phyloP scores from a whole-genome alignment of 2,113 vertebrate genomes.

The Charina bottae region DNA sequence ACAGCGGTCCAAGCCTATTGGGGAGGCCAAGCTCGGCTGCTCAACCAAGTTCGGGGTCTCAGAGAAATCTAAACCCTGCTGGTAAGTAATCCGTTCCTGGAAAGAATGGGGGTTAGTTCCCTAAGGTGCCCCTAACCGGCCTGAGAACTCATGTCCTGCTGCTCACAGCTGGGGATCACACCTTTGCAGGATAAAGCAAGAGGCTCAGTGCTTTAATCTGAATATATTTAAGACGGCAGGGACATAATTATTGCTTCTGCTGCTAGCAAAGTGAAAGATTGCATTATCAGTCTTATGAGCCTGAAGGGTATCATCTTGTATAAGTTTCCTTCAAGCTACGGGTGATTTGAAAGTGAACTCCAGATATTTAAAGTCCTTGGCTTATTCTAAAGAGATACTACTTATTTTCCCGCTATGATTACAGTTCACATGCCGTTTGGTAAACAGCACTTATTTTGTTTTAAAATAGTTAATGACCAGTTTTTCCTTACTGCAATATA shows the following conservation, averaged over 20 bases:
- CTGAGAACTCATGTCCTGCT: not conserved
- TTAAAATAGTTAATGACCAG: not conserved
- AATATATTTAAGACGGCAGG: not conserved
- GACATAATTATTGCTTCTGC: not conserved
- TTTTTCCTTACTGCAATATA: not conserved
- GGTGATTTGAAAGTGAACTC: not conserved
- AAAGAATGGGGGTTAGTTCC: not conserved
- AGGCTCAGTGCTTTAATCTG: not conserved
- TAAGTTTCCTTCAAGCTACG: not conserved
- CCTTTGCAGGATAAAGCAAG: not conserved
- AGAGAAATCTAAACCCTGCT: not conserved
- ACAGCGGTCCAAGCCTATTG: not conserved
- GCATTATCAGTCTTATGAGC: not conserved
- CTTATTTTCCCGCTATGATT: not conserved
- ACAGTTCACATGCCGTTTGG: not conserved
- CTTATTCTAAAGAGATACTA: not conserved
- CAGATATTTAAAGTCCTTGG: not conserved
- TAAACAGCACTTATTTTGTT: not conserved
- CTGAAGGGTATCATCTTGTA: not conserved
- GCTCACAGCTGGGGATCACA: not conserved
- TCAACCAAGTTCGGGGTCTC: not conserved
- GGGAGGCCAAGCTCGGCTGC: no score
- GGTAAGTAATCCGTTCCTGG: not conserved
- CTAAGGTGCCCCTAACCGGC: not conserved
- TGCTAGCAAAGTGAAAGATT: not conserved